These are phyloP conservation scores for Timema podura DNA, from an alignment of 2,888 invertebrate genomes.

Conservation along the genomic window DNA sequence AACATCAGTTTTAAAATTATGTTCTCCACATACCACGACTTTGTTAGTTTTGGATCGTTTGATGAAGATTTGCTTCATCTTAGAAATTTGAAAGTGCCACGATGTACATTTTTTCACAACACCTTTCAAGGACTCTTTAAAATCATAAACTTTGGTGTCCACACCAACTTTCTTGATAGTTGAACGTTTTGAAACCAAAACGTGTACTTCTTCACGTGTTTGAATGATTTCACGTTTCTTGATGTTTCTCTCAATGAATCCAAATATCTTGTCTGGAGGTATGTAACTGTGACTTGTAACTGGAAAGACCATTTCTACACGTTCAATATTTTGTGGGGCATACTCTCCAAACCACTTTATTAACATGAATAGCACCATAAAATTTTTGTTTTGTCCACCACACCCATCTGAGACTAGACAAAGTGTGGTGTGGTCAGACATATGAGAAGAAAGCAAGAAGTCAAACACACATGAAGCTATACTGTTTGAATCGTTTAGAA, in stretches of 20 bases:
- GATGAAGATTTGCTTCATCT: neutral
- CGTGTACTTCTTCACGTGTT: neutral
- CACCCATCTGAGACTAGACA: neutral
- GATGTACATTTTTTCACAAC: neutral
- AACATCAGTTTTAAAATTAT: neutral
- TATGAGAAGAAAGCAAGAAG: neutral
- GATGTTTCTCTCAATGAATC: neutral
- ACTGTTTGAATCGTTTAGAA: neutral
- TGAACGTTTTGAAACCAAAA: constrained; percentile 2
- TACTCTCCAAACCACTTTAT: neutral
- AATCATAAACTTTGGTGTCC: neutral
- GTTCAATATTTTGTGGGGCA: neutral
- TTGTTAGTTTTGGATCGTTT: constrained; percentile 2
- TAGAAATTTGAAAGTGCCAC: neutral
- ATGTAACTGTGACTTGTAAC: neutral
- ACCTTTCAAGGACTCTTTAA: constrained; percentile 2
- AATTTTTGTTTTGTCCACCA: neutral
- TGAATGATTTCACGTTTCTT: constrained; percentile 3
- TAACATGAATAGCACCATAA: neutral
- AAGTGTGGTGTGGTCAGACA: neutral
- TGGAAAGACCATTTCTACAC: neutral
- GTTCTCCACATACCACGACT: neutral
- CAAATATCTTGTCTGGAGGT: neutral
- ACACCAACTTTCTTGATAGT: neutral
- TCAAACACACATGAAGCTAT: neutral